phyloP scores from a whole-genome alignment of 2,113 vertebrate genomes.

The Tachycineta bicolor region DNA sequence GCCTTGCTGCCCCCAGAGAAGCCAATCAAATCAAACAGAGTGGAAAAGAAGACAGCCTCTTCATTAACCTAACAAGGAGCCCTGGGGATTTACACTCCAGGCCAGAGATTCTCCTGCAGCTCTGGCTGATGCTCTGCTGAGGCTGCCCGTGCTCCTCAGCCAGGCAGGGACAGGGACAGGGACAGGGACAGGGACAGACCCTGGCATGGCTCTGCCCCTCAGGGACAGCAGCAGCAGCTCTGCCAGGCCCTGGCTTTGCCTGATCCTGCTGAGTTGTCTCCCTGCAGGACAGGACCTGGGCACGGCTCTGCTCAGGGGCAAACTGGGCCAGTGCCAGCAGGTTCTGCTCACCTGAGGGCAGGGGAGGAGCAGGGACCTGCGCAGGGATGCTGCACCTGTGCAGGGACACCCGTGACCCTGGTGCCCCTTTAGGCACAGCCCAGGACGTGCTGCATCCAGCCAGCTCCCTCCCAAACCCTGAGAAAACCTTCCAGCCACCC shows the following conservation, averaged over 20 bases:
- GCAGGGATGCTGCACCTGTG: not conserved
- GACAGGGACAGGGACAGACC: not conserved
- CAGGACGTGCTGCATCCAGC: not conserved
- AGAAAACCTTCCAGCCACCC: not conserved
- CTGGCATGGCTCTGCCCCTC: accelerated
- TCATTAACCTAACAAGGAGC: conserved; percentile 68
- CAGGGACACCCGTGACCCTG: not conserved
- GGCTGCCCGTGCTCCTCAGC: not conserved
- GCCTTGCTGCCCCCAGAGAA: conserved; percentile 37
- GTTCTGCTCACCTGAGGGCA: not conserved
- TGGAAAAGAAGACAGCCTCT: conserved; percentile 58
- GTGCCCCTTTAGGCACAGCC: conserved; percentile 33
- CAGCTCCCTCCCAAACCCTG: not conserved
- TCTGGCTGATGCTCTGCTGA: not conserved
- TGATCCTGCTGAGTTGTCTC: not conserved
- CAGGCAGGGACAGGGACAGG: not conserved
- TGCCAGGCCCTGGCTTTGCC: not conserved
- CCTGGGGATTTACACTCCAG: conserved; percentile 33
- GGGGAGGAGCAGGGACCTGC: not conserved
- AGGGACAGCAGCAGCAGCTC: accelerated
- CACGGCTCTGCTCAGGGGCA: accelerated
- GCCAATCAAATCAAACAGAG: conserved; percentile 62
- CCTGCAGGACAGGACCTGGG: not conserved
- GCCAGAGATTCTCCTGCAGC: conserved; percentile 7
- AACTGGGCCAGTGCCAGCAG: not conserved